phyloP scores from a whole-genome alignment of 2,797 vertebrate genomes.

The Rhinichthys osculus region DNA sequence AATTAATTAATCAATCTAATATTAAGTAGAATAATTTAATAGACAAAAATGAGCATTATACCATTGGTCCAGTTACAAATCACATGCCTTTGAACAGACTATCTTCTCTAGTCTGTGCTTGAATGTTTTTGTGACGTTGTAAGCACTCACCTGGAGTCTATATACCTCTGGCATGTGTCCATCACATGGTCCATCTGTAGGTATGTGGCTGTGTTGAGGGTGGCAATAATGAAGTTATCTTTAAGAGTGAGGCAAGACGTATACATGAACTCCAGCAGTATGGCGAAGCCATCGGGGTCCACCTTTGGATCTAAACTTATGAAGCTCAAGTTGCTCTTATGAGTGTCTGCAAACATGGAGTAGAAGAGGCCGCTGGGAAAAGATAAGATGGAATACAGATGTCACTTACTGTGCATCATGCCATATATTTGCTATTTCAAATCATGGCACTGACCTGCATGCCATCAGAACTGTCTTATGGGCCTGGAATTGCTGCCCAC shows the following conservation, averaged over 20 bases:
- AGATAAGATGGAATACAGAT: conserved; percentile 24
- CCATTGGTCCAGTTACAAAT: neutral
- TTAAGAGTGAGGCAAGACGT: conserved; percentile 92
- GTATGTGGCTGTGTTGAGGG: conserved; percentile 92
- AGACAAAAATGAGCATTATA: neutral
- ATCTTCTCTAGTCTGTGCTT: neutral
- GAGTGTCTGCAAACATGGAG: conserved; percentile 92
- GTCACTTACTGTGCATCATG: neutral
- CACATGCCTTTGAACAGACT: neutral
- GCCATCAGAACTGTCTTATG: conserved; percentile 96
- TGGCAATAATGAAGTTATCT: conserved; percentile 86
- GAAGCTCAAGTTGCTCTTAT: conserved; percentile 88
- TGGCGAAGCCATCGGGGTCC: conserved; percentile 90
- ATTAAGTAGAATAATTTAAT: neutral
- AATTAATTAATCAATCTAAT: neutral
- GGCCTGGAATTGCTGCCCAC: conserved; percentile 89
- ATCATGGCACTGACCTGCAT: conserved; percentile 83
- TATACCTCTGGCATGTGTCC: conserved; percentile 94
- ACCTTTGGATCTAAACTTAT: conserved; percentile 93
- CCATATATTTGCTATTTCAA: neutral
- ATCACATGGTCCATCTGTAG: conserved; percentile 98
- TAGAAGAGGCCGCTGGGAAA: conserved; percentile 92
- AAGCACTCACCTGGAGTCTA: conserved; percentile 87
- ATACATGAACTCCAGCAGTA: conserved; percentile 98
- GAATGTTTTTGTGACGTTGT: neutral